Evolutionary conservation across 1,140 invertebrate species (phyloP).

Genomic region (Mesaphorura yosii): DNA sequence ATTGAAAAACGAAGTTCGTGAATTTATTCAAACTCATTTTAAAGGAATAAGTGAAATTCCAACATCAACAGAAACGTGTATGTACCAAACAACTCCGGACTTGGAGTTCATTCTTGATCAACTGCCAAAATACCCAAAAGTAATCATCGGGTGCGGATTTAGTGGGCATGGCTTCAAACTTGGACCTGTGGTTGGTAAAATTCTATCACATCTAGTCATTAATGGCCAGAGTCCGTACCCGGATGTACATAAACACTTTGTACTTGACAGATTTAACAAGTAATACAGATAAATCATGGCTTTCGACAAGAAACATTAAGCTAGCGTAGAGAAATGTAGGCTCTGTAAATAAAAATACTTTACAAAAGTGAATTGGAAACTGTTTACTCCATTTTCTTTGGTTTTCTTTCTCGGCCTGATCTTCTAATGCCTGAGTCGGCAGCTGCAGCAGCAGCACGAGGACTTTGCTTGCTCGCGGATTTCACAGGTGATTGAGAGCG

Average conservation of each 20-base stretch:
- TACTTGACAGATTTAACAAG: not conserved
- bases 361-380: no score
- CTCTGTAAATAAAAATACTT: no score
- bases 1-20: slow-evolving; percentile 1
- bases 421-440: no score
- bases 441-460: no score
- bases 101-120: slow-evolving; percentile 21
- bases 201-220: slow-evolving; percentile 12
- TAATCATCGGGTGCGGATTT: slow-evolving; percentile 19
- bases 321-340: no score
- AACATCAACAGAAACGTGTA: slow-evolving; percentile 20
- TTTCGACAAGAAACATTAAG: no score
- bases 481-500: no score
- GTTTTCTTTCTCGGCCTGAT: no score
- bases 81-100: slow-evolving; percentile 22
- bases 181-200: slow-evolving; percentile 18
- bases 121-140: slow-evolving; percentile 3
- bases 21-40: slow-evolving; percentile 5
- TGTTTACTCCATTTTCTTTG: no score
- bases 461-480: no score
- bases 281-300: no score
- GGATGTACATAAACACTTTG: not conserved
- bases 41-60: slow-evolving; percentile 5
- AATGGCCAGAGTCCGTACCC: slow-evolving; percentile 5
- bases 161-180: slow-evolving; percentile 29